Percentiles rank a stretch among this genome's conserved stretches.
Evolutionary conservation across 2,888 invertebrate species (phyloP).

Genomic region (Limnephilus rhombicus): DNA sequence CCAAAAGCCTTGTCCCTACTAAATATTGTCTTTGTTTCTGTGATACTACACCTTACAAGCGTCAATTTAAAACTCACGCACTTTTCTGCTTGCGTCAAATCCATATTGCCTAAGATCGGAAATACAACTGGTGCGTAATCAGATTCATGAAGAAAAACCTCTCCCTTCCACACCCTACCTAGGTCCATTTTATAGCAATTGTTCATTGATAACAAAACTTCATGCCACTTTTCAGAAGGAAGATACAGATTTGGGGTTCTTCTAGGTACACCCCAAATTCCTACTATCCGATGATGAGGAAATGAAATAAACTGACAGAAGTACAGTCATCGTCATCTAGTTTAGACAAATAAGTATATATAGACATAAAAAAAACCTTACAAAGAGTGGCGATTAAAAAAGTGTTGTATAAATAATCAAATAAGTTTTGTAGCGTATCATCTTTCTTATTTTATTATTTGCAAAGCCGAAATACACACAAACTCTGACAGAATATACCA

Average conservation of each 20-base stretch:
- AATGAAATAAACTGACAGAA: not conserved
- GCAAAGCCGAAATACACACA: too few species aligned
- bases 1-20: not conserved
- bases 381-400: too few species aligned
- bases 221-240: not conserved
- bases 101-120: not conserved
- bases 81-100: not conserved
- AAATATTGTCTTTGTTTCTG: not conserved
- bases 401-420: too few species aligned
- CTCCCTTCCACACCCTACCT: not conserved
- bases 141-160: not conserved
- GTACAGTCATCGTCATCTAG: not conserved
- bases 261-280: not conserved
- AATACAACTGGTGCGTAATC: not conserved
- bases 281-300: not conserved
- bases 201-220: not conserved
- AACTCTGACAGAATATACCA: too few species aligned
- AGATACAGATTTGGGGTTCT: not conserved
- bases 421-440: too few species aligned
- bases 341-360: too few species aligned
- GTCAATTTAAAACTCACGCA: not conserved
- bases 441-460: too few species aligned
- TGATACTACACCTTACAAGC: not conserved
- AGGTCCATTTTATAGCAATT: not conserved
- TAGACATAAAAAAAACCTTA: too few species aligned